Percentiles rank a stretch among this genome's conserved stretches.
phyloP scores from a whole-genome alignment of 1,140 invertebrate genomes.

The Calosoma granatense region DNA sequence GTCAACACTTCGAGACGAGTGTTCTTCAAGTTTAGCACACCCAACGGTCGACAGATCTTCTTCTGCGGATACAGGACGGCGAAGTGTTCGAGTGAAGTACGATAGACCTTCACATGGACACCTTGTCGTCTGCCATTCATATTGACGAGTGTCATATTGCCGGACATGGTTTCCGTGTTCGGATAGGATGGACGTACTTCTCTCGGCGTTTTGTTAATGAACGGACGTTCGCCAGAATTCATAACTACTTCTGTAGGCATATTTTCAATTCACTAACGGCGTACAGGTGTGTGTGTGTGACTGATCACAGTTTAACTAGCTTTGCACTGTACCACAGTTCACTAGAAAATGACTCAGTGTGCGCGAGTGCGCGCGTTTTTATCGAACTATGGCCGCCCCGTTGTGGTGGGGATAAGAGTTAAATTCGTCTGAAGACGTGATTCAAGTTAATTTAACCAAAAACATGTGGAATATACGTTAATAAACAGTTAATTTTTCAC shows the following conservation, averaged over 20 bases:
- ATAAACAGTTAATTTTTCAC: no score
- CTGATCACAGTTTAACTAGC: no score
- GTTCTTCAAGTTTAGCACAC: conserved; percentile 51
- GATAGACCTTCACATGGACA: conserved; percentile 53
- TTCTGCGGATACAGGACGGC: conserved; percentile 56
- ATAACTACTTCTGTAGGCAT: conserved; percentile 1
- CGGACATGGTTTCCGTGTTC: conserved; percentile 51
- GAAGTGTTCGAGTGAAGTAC: conserved; percentile 55
- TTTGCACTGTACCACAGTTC: no score
- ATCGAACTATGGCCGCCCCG: neutral
- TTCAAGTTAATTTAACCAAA: no score
- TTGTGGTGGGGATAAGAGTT: neutral
- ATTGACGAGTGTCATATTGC: conserved; percentile 47
- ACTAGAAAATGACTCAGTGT: neutral
- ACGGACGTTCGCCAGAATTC: neutral
- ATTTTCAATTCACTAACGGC: neutral
- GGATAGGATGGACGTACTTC: neutral
- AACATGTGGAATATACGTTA: no score
- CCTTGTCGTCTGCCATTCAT: conserved; percentile 46
- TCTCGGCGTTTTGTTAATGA: neutral
- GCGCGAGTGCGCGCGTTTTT: neutral
- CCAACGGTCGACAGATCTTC: conserved; percentile 48
- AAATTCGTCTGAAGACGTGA: neutral
- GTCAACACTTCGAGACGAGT: conserved; percentile 42
- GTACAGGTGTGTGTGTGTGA: no score